These are phyloP conservation scores for Neopipo cinnamomea DNA, from an alignment of 2,113 vertebrate species.

Conservation along the genomic window DNA sequence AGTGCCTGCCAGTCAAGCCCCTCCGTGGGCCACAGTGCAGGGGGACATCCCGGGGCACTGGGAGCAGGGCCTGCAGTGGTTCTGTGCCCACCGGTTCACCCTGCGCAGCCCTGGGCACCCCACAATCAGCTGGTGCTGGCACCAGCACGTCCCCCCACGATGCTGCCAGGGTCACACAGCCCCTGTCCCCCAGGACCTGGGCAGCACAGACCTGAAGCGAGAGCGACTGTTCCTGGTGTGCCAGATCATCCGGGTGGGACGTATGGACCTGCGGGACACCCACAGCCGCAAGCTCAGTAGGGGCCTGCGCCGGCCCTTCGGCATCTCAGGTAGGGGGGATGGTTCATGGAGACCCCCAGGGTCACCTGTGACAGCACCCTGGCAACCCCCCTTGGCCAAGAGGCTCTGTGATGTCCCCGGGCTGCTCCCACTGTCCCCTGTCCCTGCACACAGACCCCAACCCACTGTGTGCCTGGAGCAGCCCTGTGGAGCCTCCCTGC, in stretches of 20 bases:
- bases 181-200: constrained; percentile 47
- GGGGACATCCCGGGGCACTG: accelerated
- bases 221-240: constrained; percentile 66
- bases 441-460: background rate
- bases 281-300: constrained; percentile 54
- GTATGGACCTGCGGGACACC: constrained; percentile 63
- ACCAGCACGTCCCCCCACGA: accelerated
- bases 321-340: constrained; percentile 45
- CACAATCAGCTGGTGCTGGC: accelerated
- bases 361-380: accelerated
- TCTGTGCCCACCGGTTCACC: accelerated
- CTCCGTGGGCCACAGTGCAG: background rate
- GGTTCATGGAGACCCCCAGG: accelerated
- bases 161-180: background rate
- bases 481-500: background rate
- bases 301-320: constrained; percentile 55
- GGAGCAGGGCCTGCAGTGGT: background rate
- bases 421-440: background rate
- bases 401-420: accelerated
- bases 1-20: background rate
- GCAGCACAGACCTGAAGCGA: constrained; percentile 58
- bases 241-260: constrained; percentile 62
- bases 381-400: background rate
- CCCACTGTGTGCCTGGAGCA: background rate
- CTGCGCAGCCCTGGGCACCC: accelerated